phyloP scores from a whole-genome alignment of 2,797 vertebrate species.

The Sylvia borin region DNA sequence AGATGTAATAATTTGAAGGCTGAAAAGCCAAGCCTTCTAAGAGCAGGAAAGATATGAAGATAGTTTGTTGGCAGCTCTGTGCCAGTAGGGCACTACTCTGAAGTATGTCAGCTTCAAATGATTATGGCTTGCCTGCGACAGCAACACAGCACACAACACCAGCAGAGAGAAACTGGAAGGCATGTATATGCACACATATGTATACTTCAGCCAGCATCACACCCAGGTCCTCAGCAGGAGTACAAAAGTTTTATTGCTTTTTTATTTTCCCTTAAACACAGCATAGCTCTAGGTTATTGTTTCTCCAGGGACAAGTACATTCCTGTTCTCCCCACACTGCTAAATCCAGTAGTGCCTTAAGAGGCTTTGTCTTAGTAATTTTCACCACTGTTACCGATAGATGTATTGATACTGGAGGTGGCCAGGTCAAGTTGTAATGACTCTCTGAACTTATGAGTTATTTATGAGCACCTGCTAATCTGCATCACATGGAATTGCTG shows the following conservation, averaged over 20 bases:
- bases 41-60: neutral
- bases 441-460: slow-evolving; percentile 16
- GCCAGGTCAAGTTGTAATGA: neutral
- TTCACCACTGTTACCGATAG: slow-evolving; percentile 34
- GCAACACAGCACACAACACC: neutral
- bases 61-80: neutral
- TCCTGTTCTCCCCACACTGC: neutral
- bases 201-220: neutral
- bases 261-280: neutral
- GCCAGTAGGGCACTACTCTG: neutral
- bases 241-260: neutral
- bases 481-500: neutral
- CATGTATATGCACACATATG: neutral
- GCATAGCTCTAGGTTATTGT: neutral
- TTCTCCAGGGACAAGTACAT: neutral
- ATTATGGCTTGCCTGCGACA: neutral
- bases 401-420: slow-evolving; percentile 20
- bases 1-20: neutral
- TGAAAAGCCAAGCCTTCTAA: neutral
- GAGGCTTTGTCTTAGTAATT: slow-evolving; percentile 8
- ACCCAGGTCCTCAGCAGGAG: neutral
- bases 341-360: slow-evolving; percentile 27
- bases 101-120: neutral
- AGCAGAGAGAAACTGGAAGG: neutral
- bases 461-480: slow-evolving; percentile 17